Conservation (phyloP, 1,140 invertebrate species). For the Psix sp. region DNA sequence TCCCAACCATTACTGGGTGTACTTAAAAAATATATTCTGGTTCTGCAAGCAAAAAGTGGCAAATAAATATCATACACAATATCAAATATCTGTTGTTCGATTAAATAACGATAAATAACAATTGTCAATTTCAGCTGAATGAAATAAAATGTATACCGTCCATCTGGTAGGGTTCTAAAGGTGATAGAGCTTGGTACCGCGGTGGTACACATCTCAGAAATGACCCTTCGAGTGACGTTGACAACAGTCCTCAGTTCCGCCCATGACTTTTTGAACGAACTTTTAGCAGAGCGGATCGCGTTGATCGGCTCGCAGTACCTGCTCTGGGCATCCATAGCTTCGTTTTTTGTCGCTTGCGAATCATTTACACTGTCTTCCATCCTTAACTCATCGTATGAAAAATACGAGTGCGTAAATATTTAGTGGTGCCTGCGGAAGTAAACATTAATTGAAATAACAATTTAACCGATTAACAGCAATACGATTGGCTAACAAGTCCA, state of each 20-base stretch:
- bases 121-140: not conserved
- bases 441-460: no score
- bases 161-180: constrained; percentile 86
- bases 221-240: constrained; percentile 86
- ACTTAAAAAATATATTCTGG: constrained; percentile 92
- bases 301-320: not conserved
- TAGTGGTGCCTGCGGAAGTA: no score
- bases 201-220: constrained; percentile 86
- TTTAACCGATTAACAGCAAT: no score
- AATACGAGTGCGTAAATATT: not conserved
- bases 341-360: constrained; percentile 12
- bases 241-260: constrained; percentile 87
- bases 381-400: constrained; percentile 7
- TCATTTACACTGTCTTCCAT: constrained; percentile 32
- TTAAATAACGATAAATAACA: not conserved
- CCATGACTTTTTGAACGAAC: constrained; percentile 80
- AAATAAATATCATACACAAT: constrained; percentile 1
- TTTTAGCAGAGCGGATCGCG: constrained; percentile 12
- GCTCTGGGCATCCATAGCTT: constrained; percentile 31
- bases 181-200: constrained; percentile 86
- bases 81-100: not conserved
- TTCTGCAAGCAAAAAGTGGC: constrained; percentile 71
- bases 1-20: constrained; percentile 90
- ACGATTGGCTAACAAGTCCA: no score
- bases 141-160: constrained; percentile 67